phyloP scores from a whole-genome alignment of 1,140 invertebrate species.

The Orchesella cincta region DNA sequence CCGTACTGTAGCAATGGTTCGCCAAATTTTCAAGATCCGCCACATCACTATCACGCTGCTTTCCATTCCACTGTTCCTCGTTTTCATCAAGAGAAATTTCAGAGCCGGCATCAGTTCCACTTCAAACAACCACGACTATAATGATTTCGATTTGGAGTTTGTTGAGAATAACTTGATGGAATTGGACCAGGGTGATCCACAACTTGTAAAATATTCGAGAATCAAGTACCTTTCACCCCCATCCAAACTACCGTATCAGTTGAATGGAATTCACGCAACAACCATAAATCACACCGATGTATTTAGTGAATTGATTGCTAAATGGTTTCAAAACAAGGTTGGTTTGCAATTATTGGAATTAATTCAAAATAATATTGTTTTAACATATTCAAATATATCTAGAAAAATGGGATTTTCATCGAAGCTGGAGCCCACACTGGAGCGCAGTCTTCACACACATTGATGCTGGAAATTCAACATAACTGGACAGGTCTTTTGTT shows the following conservation, averaged over 20 bases:
- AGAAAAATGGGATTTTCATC: constrained; percentile 17
- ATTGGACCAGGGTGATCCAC: not conserved
- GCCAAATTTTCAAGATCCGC: too few relatives aligned
- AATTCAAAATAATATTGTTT: too few relatives aligned
- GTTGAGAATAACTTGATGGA: too few relatives aligned
- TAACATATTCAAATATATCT: not conserved
- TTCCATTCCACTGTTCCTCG: too few relatives aligned
- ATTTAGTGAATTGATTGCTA: not conserved
- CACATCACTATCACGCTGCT: too few relatives aligned
- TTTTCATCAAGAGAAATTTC: too few relatives aligned
- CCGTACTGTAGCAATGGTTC: too few relatives aligned
- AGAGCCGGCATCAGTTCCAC: too few relatives aligned
- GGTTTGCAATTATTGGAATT: too few relatives aligned
- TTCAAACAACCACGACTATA: too few relatives aligned
- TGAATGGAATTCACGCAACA: too few relatives aligned
- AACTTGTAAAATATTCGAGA: not conserved
- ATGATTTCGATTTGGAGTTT: too few relatives aligned
- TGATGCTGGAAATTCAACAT: not conserved
- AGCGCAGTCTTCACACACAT: not conserved
- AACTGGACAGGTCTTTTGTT: constrained; percentile 20
- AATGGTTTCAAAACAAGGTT: not conserved
- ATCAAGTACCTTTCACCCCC: not conserved
- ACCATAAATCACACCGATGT: not conserved
- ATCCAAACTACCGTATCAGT: not conserved
- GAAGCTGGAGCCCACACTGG: constrained; percentile 19